Conservation (phyloP, 2,888 invertebrate species). For the Agrochola lota region DNA sequence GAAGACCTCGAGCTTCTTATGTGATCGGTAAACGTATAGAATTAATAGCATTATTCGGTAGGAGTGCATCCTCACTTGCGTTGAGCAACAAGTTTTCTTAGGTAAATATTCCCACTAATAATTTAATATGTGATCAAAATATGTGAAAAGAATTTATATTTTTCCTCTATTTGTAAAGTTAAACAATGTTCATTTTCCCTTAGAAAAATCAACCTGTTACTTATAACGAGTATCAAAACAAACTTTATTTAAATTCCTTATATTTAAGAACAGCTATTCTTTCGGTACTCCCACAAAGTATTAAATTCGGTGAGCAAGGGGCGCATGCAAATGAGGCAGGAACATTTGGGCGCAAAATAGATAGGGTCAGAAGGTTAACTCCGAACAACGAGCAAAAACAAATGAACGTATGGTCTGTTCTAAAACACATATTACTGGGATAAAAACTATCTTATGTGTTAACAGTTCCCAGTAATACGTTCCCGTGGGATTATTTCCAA, state of each 20-base stretch:
- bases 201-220: constrained; percentile 27
- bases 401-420: background rate
- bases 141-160: too few relatives aligned
- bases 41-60: background rate
- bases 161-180: too few relatives aligned
- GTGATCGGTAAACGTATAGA: background rate
- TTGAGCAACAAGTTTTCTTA: background rate
- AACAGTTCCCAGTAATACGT: background rate
- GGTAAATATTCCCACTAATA: background rate
- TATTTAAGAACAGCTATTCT: constrained; percentile 49
- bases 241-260: constrained; percentile 44
- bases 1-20: background rate
- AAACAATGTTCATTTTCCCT: background rate
- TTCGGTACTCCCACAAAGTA: constrained; percentile 40
- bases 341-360: constrained; percentile 10
- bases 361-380: background rate
- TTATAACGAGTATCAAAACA: constrained; percentile 36
- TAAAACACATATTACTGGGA: too few relatives aligned
- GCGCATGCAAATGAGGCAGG: constrained; percentile 47
- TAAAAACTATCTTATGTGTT: too few relatives aligned
- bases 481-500: background rate
- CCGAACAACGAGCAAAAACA: background rate
- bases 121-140: background rate
- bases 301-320: constrained; percentile 50
- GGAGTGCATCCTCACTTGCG: background rate